These are phyloP conservation scores for Diarsia rubi DNA, from an alignment of 2,888 invertebrate genomes.

Conservation along the genomic window DNA sequence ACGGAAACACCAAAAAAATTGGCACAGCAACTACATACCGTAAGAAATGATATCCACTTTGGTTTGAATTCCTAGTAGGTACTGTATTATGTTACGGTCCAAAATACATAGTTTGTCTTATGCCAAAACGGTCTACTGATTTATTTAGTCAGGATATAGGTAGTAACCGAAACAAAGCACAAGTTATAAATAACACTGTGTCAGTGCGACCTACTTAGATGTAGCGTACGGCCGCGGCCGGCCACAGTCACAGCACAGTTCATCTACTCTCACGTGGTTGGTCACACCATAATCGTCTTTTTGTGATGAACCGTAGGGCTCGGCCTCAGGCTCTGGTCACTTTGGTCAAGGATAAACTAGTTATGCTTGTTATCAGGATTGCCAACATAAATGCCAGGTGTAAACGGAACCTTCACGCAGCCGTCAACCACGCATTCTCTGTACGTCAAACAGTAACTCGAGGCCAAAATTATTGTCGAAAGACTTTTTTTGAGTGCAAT, in stretches of 20 bases:
- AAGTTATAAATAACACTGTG: no score
- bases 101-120: not conserved
- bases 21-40: not conserved
- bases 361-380: not conserved
- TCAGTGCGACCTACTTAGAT: not conserved
- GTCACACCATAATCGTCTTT: not conserved
- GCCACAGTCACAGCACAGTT: not conserved
- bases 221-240: not conserved
- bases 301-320: not conserved
- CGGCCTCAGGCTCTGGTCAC: not conserved
- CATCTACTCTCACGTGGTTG: not conserved
- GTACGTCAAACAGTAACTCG: no score
- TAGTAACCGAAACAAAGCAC: not conserved
- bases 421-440: no score
- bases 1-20: conserved; percentile 15
- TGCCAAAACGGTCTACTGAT: not conserved
- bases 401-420: no score
- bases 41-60: conserved; percentile 9
- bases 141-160: not conserved
- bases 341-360: not conserved
- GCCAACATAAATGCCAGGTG: not conserved
- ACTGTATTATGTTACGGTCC: not conserved
- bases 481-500: no score
- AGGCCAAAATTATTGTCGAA: no score
- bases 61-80: not conserved